Evolutionary conservation across 2,888 invertebrate genomes (phyloP).

Genomic region (Drosophila planitibia): DNA sequence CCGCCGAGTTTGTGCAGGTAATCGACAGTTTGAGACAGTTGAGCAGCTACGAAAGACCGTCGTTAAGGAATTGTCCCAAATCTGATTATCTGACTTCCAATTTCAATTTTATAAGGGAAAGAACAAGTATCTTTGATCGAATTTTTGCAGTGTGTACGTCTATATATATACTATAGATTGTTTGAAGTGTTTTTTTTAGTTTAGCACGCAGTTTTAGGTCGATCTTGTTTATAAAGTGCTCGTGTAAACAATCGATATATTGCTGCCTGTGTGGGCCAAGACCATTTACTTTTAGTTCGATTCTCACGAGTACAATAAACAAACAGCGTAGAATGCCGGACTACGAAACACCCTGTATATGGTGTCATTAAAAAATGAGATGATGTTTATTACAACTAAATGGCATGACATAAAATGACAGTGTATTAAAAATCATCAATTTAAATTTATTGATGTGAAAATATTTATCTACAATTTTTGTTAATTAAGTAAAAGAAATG

Average conservation of each 20-base stretch:
- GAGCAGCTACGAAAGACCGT: neutral
- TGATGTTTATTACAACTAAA: neutral
- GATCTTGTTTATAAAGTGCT: slow-evolving; percentile 58
- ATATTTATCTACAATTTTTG: neutral
- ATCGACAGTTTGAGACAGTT: neutral
- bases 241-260: slow-evolving; percentile 59
- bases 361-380: neutral
- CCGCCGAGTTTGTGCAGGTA: too few species aligned
- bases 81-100: neutral
- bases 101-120: neutral
- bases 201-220: slow-evolving; percentile 26
- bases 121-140: neutral
- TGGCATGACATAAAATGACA: neutral
- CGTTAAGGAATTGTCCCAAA: neutral
- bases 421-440: neutral
- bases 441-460: neutral
- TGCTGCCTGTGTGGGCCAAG: slow-evolving; percentile 54
- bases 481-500: neutral
- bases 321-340: neutral
- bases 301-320: slow-evolving; percentile 30
- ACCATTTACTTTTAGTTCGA: slow-evolving; percentile 49
- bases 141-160: slow-evolving; percentile 10
- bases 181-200: slow-evolving; percentile 48
- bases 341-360: slow-evolving; percentile 8
- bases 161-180: slow-evolving; percentile 3